Base-by-base conservation (phyloP, 2,888 invertebrate genomes). In the Autographa pulchrina region DNA sequence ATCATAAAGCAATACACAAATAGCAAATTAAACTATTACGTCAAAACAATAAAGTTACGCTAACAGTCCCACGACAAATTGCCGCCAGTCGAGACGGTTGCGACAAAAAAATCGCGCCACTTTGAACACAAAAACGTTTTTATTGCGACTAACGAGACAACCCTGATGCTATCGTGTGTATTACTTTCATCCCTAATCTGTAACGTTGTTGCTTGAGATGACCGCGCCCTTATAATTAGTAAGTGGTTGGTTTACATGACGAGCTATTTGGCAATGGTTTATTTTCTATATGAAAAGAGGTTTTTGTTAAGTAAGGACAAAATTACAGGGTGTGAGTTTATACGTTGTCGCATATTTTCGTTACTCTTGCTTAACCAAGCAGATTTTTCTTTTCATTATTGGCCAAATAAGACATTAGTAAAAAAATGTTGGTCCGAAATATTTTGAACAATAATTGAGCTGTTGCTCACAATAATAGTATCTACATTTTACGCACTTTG, bases 151-250 rank as follows among this genome's bases (percentile, higher is more conserved):
- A 94, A 95, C 94, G 90, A 93, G 92, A 81, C 88, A 90, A 88
- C 91, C 92, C 91, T 82, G 94, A 95, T 94, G 90, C 86, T 95
- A 95, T 95, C 94, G 86, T 76, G 68, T 86, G 91, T 94, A 95
- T 95, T 94, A 94, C 94, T 95, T 95, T 94, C 95, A 94, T 92
- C 93, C 93, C 92, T 92, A 93, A 93, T 93, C 91, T 86, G 85
- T 86, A 88, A 90, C 84, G 16, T 74, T 88, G 90, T 87, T 89
- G 86, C 88, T 88, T 85, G 89, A 85, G 85, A 85, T 92, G 91
- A 90, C 91, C 92, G 90, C 90, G 86, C 87, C 90, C 90, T 91
- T 91, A 93, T 94, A 93, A 94, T 94, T 93, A 91, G 89, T 72
- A 67, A 32, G 75, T 2, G 78, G 73, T 86, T 48, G 91, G 92